phyloP scores from a whole-genome alignment of 2,888 invertebrate genomes.

The Sepioteuthis lessoniana region DNA sequence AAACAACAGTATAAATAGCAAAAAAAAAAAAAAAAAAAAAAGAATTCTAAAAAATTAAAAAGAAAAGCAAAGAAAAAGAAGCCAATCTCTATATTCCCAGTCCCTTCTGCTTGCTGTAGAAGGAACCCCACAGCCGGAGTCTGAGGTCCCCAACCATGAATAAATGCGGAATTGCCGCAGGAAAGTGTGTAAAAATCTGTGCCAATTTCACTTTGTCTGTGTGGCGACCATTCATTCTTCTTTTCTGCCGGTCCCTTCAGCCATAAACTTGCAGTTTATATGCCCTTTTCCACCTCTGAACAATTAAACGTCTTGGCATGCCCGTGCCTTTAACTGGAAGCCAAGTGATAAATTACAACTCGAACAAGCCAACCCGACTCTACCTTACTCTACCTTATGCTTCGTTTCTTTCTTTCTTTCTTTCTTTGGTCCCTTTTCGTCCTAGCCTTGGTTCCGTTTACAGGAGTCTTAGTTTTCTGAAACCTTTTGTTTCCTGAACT shows the following conservation, averaged over 20 bases:
- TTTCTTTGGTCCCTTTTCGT: not conserved
- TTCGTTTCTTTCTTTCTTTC: not conserved
- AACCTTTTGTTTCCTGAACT: no score
- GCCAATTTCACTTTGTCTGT: conserved; percentile 46
- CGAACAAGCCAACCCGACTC: not conserved
- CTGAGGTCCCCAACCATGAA: conserved; percentile 44
- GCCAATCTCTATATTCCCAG: no score
- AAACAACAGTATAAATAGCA: no score
- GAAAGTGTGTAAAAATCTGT: conserved; percentile 41
- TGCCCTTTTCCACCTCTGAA: conserved; percentile 40
- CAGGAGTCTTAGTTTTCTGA: no score
- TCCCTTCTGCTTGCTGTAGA: no score
- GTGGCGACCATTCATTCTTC: conserved; percentile 34
- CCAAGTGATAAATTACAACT: conserved; percentile 44
- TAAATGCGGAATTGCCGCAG: conserved; percentile 34
- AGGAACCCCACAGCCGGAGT: not conserved
- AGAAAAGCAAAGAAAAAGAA: not conserved
- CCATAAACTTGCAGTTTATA: conserved; percentile 47
- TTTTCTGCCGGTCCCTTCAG: not conserved
- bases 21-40: not conserved
- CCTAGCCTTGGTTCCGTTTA: no score
- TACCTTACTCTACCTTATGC: not conserved
- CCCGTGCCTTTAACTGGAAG: conserved; percentile 38
- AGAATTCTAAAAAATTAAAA: not conserved
- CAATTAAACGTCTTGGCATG: conserved; percentile 47